Evolutionary conservation across 2,888 invertebrate species (phyloP), one percentile per base, ranked within the genome.

Genomic region (Papilio elwesi): DNA sequence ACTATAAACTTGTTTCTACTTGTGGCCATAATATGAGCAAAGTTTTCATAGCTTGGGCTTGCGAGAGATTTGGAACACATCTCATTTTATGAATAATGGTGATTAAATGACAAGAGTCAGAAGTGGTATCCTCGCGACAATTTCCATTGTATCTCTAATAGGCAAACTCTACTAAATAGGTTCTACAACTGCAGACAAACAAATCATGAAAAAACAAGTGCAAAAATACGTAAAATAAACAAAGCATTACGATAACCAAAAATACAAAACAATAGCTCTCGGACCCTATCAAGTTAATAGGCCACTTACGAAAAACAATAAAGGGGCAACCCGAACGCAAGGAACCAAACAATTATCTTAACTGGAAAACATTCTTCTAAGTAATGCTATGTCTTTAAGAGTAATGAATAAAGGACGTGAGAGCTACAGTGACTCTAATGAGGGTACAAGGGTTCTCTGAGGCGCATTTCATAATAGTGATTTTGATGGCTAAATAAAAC

Each of bases 401-500:
- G 87, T 89, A 90, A 90, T 90, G 87, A 90, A 87, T 90, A 87
- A 89, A 86, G 83, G 83, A 78, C 78, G 81, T 77, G 78, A 80
- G 78, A 79, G 80, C 79, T 80, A 85, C 84, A 84, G 83, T 85
- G 87, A 83, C 84, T 82, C 85, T 90, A 91, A 91, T 90, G 88
- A 89, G 87, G 85, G 89, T 85, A 84, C 72, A 84, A 66, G 67
- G 82, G 82, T 79, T 82, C 82, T 83, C 87, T 82, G 84, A 80
- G 85, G 89, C 87, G 88, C 87, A 85, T 85, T 85, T 78, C 82
- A 81, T 87, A 87, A 89, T 84, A 78, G 83, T 82, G 82, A 85
- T 86, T 85, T 85, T 90, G 87, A 89, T 90, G 84, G 86, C 85
- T 79, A 80, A 87, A 90, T 91, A 90, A 91, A 91, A 91, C 90